phyloP scores from a whole-genome alignment of 2,797 vertebrate genomes.

The Mormyrus hasselquistii region DNA sequence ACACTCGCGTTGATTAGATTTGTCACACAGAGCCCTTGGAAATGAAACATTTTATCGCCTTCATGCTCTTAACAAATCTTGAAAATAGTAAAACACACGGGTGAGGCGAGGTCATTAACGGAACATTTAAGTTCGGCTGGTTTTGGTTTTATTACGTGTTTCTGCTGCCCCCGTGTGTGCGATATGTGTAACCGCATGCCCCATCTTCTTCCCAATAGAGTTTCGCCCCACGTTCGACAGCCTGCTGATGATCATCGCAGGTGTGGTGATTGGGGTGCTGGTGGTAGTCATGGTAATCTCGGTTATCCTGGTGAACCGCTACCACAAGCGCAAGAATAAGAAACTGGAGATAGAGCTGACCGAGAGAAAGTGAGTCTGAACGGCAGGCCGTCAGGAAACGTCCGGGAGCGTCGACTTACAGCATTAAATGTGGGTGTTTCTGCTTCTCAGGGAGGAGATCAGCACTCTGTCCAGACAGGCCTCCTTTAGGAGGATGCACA shows the following conservation, averaged over 20 bases:
- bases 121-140: not conserved
- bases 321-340: slow-evolving; percentile 76
- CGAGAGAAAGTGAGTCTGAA: slow-evolving; percentile 66
- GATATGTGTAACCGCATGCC: not conserved
- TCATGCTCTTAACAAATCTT: not conserved
- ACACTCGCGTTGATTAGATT: not conserved
- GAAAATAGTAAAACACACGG: not conserved
- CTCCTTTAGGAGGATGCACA: slow-evolving; percentile 64
- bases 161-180: slow-evolving; percentile 31
- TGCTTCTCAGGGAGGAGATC: slow-evolving; percentile 59
- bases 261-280: slow-evolving; percentile 57
- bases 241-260: slow-evolving; percentile 65
- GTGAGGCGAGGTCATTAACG: not conserved
- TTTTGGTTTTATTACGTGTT: not conserved
- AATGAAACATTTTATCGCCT: not conserved
- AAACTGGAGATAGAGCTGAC: slow-evolving; percentile 63
- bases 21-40: not conserved
- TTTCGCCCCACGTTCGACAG: slow-evolving; percentile 46
- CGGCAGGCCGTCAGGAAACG: not conserved
- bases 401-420: not conserved
- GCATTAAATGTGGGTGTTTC: not conserved
- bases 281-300: slow-evolving; percentile 70
- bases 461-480: slow-evolving; percentile 65
- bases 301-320: slow-evolving; percentile 67
- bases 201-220: slow-evolving; percentile 28